phyloP scores from a whole-genome alignment of 2,797 vertebrate species.

The Thamnophis elegans region DNA sequence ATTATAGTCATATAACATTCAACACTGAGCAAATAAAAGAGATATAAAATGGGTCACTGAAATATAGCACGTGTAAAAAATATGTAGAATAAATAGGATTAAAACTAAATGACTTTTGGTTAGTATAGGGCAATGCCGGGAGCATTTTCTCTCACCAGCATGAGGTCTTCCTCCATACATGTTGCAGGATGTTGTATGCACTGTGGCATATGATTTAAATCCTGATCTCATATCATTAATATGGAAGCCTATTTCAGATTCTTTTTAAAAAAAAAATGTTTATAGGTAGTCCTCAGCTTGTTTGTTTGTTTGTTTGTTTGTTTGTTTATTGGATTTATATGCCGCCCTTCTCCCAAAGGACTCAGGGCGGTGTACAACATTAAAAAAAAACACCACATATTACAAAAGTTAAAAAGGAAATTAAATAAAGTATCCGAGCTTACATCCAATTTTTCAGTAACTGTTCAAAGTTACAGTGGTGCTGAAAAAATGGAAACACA shows the following conservation, averaged over 20 bases:
- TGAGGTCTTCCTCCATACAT: neutral
- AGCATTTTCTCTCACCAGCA: neutral
- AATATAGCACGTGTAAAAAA: neutral
- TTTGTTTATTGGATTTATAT: no score
- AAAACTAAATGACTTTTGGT: neutral
- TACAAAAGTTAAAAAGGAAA: no score
- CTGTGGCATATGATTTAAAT: neutral
- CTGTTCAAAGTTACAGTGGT: neutral
- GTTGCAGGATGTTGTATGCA: neutral
- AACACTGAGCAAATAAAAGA: neutral
- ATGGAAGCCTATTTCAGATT: neutral
- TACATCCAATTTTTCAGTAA: neutral
- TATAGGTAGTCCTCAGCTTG: neutral
- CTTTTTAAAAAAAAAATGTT: constrained; percentile 7
- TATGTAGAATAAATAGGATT: neutral
- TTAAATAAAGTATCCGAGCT: no score
- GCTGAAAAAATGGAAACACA: neutral
- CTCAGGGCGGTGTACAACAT: no score
- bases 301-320: no score
- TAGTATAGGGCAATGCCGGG: neutral
- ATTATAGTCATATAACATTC: neutral
- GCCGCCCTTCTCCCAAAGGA: no score
- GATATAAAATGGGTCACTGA: neutral
- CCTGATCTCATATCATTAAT: neutral
- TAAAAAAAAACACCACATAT: no score